Base-by-base conservation (phyloP, 2,113 vertebrate species). In the Etia nguti region DNA sequence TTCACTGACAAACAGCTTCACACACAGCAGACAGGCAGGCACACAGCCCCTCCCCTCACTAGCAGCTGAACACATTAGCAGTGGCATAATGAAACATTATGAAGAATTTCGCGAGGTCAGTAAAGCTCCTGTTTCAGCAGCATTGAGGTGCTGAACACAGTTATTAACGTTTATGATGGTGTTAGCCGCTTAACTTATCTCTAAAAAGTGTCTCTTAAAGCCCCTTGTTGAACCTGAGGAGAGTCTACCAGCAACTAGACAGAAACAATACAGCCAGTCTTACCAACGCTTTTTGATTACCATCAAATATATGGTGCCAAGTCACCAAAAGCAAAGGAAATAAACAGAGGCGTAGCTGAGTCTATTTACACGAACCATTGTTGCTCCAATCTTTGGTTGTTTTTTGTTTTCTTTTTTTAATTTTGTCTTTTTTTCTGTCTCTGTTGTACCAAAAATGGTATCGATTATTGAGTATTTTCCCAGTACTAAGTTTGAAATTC, bases 391-490 rank as follows among this genome's bases (percentile, higher is more conserved):
- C 62, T 68, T 68, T 68, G 10, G 29, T 62, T 34, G 31, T 34
- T n/a, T 34, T 65, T 38, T 20, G 1, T 0, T 3, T 48, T 48
- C 4, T 38, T 12, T 62, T 31, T 62, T 1, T 0, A 60, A 36
- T 12, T 68, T 41, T 68, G n/a, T 68, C 36, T 13, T 68, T 41
- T 22, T 41, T 22, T 65, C 60, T n/a, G 31, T 68, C 62, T n/a
- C 36, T 22, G 7, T 15, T 11, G 36, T 41, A 41, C 16, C 36
- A 41, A 68, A 65, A 68, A 41, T 68, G 8, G 36, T 13, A 41
- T 68, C 2, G 3, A 22, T 38, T 68, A 68, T 8, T 22, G 62
- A 8, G 36, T 41, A 24, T 68, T 41, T 68, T 41, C 36, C 36
- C 11, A 4, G 62, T 41, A 22, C 22, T 34, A 22, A 24, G 2